phyloP scores from a whole-genome alignment of 1,140 invertebrate genomes.

The Muscidifurax raptorellus region DNA sequence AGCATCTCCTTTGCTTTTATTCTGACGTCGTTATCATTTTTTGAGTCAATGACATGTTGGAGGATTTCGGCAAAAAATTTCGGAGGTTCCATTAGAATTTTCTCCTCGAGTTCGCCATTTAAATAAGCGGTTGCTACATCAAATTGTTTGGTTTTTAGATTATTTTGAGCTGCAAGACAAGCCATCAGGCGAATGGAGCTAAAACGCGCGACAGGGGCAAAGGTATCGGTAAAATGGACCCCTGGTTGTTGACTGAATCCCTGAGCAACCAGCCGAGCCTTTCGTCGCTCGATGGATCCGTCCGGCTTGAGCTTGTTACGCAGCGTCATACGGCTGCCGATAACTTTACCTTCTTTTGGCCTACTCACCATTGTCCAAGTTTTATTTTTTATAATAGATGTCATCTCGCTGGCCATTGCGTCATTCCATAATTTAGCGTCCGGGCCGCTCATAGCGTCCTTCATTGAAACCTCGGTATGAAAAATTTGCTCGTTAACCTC shows the following conservation, averaged over 20 bases:
- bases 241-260: constrained; percentile 54
- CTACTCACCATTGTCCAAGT: constrained; percentile 19
- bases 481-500: too few species aligned
- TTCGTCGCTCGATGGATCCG: constrained; percentile 39
- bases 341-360: constrained; percentile 7
- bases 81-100: constrained; percentile 27
- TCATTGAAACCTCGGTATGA: too few species aligned
- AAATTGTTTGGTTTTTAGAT: constrained; percentile 36
- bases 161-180: too few species aligned
- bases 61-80: background rate
- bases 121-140: constrained; percentile 49
- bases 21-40: background rate
- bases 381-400: constrained; percentile 3
- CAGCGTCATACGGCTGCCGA: constrained; percentile 34
- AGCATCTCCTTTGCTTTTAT: background rate
- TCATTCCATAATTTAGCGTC: background rate
- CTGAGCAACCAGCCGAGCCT: constrained; percentile 54
- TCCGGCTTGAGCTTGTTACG: constrained; percentile 39
- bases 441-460: too few species aligned
- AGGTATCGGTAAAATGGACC: constrained; percentile 52
- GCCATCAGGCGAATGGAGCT: constrained; percentile 36
- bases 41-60: background rate
- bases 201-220: constrained; percentile 36
- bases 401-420: constrained; percentile 3
- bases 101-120: constrained; percentile 53